Base-by-base conservation (phyloP, 2,888 invertebrate genomes). In the Periphyllus acericola region DNA sequence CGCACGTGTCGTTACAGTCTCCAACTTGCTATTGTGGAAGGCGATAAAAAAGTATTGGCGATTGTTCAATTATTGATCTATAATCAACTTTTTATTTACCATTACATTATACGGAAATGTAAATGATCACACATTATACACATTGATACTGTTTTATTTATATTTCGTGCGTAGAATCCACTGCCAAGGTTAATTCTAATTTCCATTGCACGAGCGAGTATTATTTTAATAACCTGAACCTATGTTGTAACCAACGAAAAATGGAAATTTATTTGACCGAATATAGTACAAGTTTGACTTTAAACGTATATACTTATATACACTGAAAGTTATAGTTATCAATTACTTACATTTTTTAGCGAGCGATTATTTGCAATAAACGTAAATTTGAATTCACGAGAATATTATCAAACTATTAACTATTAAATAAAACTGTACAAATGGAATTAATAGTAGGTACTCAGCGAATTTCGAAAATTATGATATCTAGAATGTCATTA, bases 21-120 rank as follows among this genome's bases (percentile, higher is more conserved):
- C 52, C 17, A 72, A 55, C 72, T 83, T 83, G 55, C 72, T 72
- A 55, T 72, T 55, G 72, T n/a, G 72, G 72, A 52, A 72, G 82
- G 72, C n/a, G 72, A 72, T 72, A 80, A 66, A 80, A 80, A 80
- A 66, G 68, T 80, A 68, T 80, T 80, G 80, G 80, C 66, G 36
- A 80, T 40, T 80, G 80, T 68, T 68, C 80, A 68, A 68, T 80
- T n/a, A 19, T 36, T 11, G 9, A n/a, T 1, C 32, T 25, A 25
- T 11, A 2, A 3, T 55, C 8, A 46, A 46, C 14, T 66, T 68
- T 19, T 60, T 78, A 21, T 74, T 66, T 40, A 25, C 4, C 21
- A n/a, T 17, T 36, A 21, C 11, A n/a, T 34, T 8, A 36, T n/a
- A 17, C 66, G 36, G 34, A 80, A 80, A 80, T 36, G n/a, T 36